A percentile compares a stretch with the other conserved stretches of the same genome.
Conservation (phyloP, 2,113 vertebrate genomes). For the Salvelinus fontinalis region DNA sequence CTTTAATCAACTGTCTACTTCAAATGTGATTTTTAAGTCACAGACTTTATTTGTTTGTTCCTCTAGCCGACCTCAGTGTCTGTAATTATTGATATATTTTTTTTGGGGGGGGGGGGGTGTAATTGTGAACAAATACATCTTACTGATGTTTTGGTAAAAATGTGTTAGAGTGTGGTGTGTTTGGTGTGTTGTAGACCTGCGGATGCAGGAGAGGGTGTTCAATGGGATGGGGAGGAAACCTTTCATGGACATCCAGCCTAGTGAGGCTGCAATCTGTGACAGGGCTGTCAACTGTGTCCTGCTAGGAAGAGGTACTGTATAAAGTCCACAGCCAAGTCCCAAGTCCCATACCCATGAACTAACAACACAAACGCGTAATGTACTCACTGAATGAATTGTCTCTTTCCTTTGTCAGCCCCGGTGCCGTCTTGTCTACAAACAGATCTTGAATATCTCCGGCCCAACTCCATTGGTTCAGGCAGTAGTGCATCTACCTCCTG, state of each 20-base stretch:
- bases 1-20: too few relatives aligned
- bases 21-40: too few relatives aligned
- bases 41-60: too few relatives aligned
- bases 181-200: constrained; percentile 66
- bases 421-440: constrained; percentile 70
- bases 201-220: constrained; percentile 78
- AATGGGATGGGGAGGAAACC: constrained; percentile 78
- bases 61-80: too few relatives aligned
- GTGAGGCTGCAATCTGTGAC: constrained; percentile 74
- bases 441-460: constrained; percentile 61
- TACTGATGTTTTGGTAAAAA: neutral
- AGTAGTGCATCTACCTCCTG: constrained; percentile 75
- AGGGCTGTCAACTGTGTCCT: constrained; percentile 61
- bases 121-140: neutral
- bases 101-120: too few relatives aligned
- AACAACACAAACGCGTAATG: neutral
- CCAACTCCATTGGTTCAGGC: constrained; percentile 72
- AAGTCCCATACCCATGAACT: neutral
- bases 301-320: constrained; percentile 62
- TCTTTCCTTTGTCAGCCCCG: constrained; percentile 68
- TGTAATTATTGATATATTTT: too few relatives aligned
- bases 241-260: constrained; percentile 78
- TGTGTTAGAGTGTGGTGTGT: neutral
- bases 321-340: neutral
- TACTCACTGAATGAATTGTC: neutral